These are phyloP conservation scores for Tupaia chinensis DNA, from an alignment of 2,113 vertebrate genomes.

Conservation along the genomic window DNA sequence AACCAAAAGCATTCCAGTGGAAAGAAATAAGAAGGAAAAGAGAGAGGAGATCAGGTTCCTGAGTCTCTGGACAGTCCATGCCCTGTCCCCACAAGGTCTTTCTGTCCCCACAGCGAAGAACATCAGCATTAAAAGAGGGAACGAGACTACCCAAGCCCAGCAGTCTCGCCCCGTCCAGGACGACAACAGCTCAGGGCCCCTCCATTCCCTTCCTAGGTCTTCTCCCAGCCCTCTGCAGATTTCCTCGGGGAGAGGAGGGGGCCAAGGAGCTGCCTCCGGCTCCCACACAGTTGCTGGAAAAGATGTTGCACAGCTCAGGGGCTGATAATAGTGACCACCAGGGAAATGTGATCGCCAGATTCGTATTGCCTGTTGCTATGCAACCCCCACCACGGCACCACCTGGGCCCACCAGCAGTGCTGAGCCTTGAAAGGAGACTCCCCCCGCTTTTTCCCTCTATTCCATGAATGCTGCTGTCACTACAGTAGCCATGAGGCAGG, in stretches of 20 bases:
- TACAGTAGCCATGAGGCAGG: not conserved
- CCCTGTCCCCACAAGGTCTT: not conserved
- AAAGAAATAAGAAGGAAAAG: not conserved
- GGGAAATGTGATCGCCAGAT: rapidly evolving
- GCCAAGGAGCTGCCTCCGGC: not conserved
- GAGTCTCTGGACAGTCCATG: not conserved
- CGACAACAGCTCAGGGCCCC: not conserved
- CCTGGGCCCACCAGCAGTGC: not conserved
- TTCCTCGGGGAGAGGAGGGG: not conserved
- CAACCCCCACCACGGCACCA: not conserved
- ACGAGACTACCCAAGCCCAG: too few species aligned
- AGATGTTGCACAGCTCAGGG: not conserved
- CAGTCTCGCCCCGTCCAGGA: not conserved
- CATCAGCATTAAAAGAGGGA: not conserved
- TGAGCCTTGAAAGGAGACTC: not conserved
- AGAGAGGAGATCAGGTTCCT: too few species aligned
- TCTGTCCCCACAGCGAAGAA: not conserved
- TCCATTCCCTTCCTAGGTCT: not conserved
- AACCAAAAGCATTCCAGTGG: not conserved
- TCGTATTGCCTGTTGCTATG: rapidly evolving
- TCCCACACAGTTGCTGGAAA: not conserved
- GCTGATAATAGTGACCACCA: not conserved
- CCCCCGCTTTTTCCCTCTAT: not conserved
- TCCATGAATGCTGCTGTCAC: not conserved
- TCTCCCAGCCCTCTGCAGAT: not conserved